Base-by-base conservation (phyloP, 2,888 invertebrate species). In the Zhuqinia jingwanae region DNA sequence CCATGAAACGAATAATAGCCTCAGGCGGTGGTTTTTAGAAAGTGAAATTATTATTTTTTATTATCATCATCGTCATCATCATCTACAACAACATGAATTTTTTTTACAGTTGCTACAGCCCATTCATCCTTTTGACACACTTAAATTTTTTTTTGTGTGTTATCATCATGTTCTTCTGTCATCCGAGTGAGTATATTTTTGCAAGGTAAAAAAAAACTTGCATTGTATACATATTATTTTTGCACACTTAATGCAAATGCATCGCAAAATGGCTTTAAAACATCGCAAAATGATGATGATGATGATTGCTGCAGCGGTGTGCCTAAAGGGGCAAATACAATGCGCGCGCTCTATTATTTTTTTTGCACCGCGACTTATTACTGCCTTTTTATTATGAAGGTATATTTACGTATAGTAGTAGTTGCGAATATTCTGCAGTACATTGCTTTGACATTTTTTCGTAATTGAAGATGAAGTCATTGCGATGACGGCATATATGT, bases 11-110 rank as follows among this genome's bases (percentile, higher is more conserved):
- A 77, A 36, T 45, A 36, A 73, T 73, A 68, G 84, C 84, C 84
- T 42, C 47, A 70, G 70, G 70, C 70, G 22, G 77, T 56, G 77
- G 42, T 13, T 65, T 70, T 85, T 85, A 85, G 85, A 85, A 85
- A 85, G 85, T 85, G 85, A 85, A 85, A 79, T 77, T 53, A 77
- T 56, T 45, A 15, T 81, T 73, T 56, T 68, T 56, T 45, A 17
- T 81, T 73, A 70, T 68, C 68, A 50, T 63, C 47, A 79, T 75
- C 80, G 45, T 36, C 60, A 77, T 60, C 65, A 25, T 79, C 65
- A 65, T 42, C 30, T 53, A 53, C 1, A 42, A 20, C 20, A 65
- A 42, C 36, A 42, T 65, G 65, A 42, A 42, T 1, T 65, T n/a
- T 36, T n/a, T 22, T 30, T 20, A 11, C 30, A 75, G 68, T 25